Base-by-base conservation (phyloP, 2,888 invertebrate species). In the Zaprionus lineosus region DNA sequence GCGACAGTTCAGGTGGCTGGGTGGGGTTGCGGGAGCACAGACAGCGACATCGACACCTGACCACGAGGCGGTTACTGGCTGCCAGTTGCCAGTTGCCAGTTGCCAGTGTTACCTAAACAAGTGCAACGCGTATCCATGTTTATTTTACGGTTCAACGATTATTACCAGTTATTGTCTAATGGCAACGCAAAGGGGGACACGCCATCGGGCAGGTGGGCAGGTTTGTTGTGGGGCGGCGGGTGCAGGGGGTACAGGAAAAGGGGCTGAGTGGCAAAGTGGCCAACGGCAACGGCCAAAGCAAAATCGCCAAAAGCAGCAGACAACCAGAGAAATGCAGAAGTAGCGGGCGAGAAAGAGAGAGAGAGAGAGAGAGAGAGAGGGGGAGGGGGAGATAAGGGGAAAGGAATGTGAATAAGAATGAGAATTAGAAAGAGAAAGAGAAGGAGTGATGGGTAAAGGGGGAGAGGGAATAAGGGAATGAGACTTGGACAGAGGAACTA, bases 71-170 rank as follows among this genome's bases (percentile, higher is more conserved):
- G 14, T 39, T 14, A 12, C 12, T 24, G 12, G 47, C 40, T 56
- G 57, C 31, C 26, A 44, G 50, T 14, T 51, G 64, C 33, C 16
- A 37, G 28, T 47, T 40, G 47, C 31, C 39, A 44, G 46, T 41
- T 8, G 48, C 36, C 55, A 46, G 40, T 56, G 61, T 75, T 79
- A 63, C 77, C 86, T 67, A 84, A 86, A 81, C 84, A 86, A 82
- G 84, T 84, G 86, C 81, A 84, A 55, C 65, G 74, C 71, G 86
- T 82, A 84, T 84, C 75, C 86, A 84, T 82, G 82, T 82, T 86
- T 82, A 82, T 86, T 82, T 82, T 84, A 82, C 86, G 86, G 82
- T 82, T 82, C 86, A 82, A 84, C 86, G 82, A 84, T 84, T 86
- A 86, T 84, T 86, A 82, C 82, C 84, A 86, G 86, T 84, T 86